These are phyloP conservation scores for Theropithecus gelada DNA, from an alignment of 2,113 vertebrate species.

Conservation along the genomic window DNA sequence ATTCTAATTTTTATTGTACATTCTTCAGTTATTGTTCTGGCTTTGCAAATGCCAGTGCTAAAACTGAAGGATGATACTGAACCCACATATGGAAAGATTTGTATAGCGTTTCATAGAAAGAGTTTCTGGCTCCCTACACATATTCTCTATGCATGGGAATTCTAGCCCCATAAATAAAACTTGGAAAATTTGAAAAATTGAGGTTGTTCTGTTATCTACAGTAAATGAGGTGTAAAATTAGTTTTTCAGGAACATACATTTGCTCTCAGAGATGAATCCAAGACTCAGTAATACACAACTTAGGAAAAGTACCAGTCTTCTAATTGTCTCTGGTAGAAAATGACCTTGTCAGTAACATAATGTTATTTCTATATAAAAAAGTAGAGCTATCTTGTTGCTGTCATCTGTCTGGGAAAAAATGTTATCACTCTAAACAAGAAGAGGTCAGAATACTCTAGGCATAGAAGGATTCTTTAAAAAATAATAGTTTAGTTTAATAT, in stretches of 20 bases:
- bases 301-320: constrained; percentile 58
- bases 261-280: constrained; percentile 55
- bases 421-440: constrained; percentile 49
- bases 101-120: constrained; percentile 50
- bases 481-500: constrained; percentile 40
- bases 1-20: constrained; percentile 14
- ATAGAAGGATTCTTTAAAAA: constrained; percentile 16
- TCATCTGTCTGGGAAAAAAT: constrained; percentile 5
- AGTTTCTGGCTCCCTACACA: constrained; percentile 63
- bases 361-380: constrained; percentile 48
- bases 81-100: background rate
- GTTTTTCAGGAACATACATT: constrained; percentile 50
- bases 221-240: constrained; percentile 72
- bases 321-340: constrained; percentile 65
- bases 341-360: background rate
- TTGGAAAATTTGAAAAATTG: constrained; percentile 58
- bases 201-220: constrained; percentile 67
- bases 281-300: constrained; percentile 40
- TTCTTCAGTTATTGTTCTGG: constrained; percentile 28
- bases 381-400: constrained; percentile 15
- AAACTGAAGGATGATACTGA: constrained; percentile 19
- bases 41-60: constrained; percentile 46
- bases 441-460: constrained; percentile 47
- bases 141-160: constrained; percentile 55
- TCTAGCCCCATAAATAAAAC: constrained; percentile 58